Evolutionary conservation across 2,888 invertebrate genomes (phyloP), one percentile per base, ranked within the genome.

Genomic region (Napeogenes inachia): DNA sequence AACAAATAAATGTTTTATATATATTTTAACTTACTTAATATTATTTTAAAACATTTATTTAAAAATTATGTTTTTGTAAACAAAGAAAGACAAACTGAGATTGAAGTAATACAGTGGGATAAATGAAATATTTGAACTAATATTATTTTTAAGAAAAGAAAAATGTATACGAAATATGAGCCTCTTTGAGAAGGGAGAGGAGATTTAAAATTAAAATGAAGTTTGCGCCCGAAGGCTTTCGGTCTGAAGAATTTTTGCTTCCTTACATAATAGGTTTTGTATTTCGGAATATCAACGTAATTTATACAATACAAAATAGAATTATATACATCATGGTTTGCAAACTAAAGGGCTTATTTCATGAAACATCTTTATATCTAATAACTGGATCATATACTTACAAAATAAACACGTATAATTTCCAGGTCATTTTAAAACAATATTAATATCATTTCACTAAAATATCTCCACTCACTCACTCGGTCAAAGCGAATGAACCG

Each of bases 131-230:
- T 50, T 50, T 30, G 50, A 50, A 50, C 30, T 50, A 30, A 50
- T 50, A 50, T 50, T 50, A 50, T 50, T 50, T 50, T 50, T 50
- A 30, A 50, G 50, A n/a, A 50, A 50, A 50, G 50, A 50, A 50
- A 50, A 50, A 50, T 50, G 30, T 50, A 30, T 8, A 50, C 56
- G 60, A 47, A 61, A 59, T 62, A 58, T 58, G 50, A 38, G 64
- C 12, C 42, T 56, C 64, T 67, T 62, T 62, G 62, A 66, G 60
- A 58, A 57, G 56, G 64, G 60, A 56, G 62, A 50, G 53, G 55
- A 57, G 61, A 68, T 69, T 66, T 66, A 66, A 68, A 69, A 68
- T 68, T 69, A 66, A 65, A 69, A 66, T 66, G 62, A 59, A 68
- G 66, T 67, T 68, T 66, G 61, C 65, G 45, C 57, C 58, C 59